These are phyloP conservation scores for Penaeus indicus DNA, from an alignment of 1,140 invertebrate genomes.

Conservation along the genomic window DNA sequence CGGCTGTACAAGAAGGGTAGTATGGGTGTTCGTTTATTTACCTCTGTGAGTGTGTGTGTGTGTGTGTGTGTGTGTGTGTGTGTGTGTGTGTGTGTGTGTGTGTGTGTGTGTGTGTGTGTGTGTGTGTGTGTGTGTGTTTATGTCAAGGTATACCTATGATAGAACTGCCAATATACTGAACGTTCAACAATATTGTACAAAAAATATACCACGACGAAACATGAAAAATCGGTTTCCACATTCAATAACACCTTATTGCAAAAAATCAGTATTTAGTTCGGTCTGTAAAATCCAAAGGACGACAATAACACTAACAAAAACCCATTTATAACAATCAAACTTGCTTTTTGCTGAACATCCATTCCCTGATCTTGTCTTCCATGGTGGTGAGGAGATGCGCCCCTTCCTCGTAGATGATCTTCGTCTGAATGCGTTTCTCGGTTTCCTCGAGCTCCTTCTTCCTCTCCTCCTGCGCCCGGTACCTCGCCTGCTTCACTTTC, in stretches of 20 bases:
- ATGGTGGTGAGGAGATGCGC: conserved; percentile 73
- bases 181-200: too few relatives aligned
- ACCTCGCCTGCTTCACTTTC: conserved; percentile 68
- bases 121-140: neutral
- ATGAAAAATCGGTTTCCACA: too few relatives aligned
- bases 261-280: too few relatives aligned
- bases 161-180: too few relatives aligned
- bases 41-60: neutral
- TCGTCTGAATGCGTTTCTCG: conserved; percentile 71
- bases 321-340: neutral
- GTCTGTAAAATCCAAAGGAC: too few relatives aligned
- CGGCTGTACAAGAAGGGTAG: neutral
- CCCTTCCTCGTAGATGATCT: conserved; percentile 72
- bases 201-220: too few relatives aligned
- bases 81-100: too few relatives aligned
- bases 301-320: too few relatives aligned
- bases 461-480: conserved; percentile 70
- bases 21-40: too few relatives aligned
- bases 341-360: conserved; percentile 70
- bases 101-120: too few relatives aligned
- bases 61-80: neutral
- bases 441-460: conserved; percentile 72
- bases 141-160: neutral
- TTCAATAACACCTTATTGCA: too few relatives aligned
- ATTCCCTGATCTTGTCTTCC: conserved; percentile 74